Conservation (phyloP, 2,888 invertebrate genomes). For the Drosophila colorata region DNA sequence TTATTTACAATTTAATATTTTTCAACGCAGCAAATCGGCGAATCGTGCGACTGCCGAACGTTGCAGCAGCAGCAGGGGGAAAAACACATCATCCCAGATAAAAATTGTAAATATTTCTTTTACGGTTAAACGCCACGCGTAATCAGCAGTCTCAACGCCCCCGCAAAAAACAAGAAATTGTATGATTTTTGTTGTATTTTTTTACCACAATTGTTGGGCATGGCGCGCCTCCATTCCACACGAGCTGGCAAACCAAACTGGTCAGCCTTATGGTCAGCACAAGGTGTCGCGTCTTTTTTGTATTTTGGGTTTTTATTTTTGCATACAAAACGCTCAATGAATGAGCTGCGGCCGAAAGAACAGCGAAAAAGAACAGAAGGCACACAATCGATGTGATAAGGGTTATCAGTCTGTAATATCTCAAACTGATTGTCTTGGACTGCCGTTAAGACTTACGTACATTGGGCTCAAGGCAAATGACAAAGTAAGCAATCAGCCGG, state of each 20-base stretch:
- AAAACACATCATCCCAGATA: conserved; percentile 21
- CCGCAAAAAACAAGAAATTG: conserved; percentile 2
- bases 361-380: neutral
- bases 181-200: no score
- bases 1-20: conserved; percentile 72
- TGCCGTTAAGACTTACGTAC: conserved; percentile 14
- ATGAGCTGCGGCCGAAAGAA: neutral
- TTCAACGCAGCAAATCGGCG: conserved; percentile 55
- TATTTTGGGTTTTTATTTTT: conserved; percentile 1
- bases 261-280: conserved; percentile 32
- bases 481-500: conserved; percentile 22
- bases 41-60: conserved; percentile 43
- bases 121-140: conserved; percentile 20
- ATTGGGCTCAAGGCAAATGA: conserved; percentile 47
- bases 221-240: conserved; percentile 34
- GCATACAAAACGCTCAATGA: conserved; percentile 4
- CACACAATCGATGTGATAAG: conserved; percentile 32
- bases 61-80: conserved; percentile 10
- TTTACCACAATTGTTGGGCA: conserved; percentile 51
- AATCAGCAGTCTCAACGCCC: conserved; percentile 25
- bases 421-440: conserved; percentile 24
- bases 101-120: conserved; percentile 31
- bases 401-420: conserved; percentile 37
- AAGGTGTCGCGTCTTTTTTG: neutral
- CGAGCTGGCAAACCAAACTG: conserved; percentile 56